These are phyloP conservation scores for Fundulus diaphanus DNA, from an alignment of 2,797 vertebrate genomes.

Conservation along the genomic window DNA sequence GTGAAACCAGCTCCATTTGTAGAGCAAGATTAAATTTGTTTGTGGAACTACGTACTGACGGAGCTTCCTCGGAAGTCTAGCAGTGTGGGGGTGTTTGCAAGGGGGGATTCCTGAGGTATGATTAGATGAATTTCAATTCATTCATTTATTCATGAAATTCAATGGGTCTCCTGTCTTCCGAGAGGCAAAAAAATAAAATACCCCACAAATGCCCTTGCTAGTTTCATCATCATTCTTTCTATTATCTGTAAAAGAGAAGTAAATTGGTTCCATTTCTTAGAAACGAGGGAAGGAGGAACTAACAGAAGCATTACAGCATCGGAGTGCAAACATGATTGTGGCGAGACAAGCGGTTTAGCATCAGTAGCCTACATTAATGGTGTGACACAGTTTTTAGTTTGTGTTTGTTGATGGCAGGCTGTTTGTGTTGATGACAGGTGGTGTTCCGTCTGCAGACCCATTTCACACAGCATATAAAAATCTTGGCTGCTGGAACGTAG, in stretches of 20 bases:
- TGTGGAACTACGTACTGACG: conserved; percentile 58
- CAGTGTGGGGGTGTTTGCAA: conserved; percentile 21
- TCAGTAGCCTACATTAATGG: conserved; percentile 69
- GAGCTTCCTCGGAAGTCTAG: conserved; percentile 62
- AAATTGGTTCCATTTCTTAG: conserved; percentile 72
- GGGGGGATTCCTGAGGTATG: conserved; percentile 75
- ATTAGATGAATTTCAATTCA: conserved; percentile 85
- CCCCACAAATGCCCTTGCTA: conserved; percentile 73
- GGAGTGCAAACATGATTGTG: conserved; percentile 64
- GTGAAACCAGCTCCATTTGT: conserved; percentile 58
- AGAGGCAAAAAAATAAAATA: conserved; percentile 71
- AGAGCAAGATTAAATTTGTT: conserved; percentile 71
- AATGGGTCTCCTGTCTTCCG: conserved; percentile 75
- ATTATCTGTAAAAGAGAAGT: conserved; percentile 79
- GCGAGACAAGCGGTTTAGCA: conserved; percentile 70
- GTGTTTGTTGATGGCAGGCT: conserved; percentile 66
- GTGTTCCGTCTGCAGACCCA: conserved; percentile 53
- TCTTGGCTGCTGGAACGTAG: conserved; percentile 40
- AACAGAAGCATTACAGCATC: conserved; percentile 71
- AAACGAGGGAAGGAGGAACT: conserved; percentile 67
- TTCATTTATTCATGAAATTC: conserved; percentile 85
- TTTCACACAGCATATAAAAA: conserved; percentile 63
- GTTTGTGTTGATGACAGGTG: conserved; percentile 72
- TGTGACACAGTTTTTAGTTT: conserved; percentile 71
- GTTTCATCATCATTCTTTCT: conserved; percentile 79